phyloP scores from a whole-genome alignment of 2,113 vertebrate genomes.

The Apistogramma diplotaenia region DNA sequence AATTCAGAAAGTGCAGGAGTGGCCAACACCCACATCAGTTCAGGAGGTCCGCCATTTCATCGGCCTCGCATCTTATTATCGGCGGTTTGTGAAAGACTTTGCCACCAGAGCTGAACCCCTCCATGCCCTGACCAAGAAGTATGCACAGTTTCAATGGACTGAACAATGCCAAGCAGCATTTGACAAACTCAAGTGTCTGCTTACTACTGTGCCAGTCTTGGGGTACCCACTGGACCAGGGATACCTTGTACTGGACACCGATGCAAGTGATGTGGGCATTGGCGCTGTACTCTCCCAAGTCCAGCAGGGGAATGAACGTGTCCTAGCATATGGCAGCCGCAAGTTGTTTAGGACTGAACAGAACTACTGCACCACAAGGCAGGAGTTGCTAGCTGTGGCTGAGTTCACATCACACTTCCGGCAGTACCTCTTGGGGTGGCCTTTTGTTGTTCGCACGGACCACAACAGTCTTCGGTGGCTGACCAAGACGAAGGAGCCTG shows the following conservation, averaged over 20 bases:
- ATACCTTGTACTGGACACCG: not conserved
- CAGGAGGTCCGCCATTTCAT: not conserved
- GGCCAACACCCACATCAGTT: not conserved
- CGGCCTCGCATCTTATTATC: conserved; percentile 20
- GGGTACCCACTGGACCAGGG: not conserved
- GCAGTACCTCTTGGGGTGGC: not conserved
- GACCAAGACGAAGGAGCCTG: conserved; percentile 13
- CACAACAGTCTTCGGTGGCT: no score
- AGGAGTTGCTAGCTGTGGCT: not conserved
- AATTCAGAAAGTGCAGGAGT: not conserved
- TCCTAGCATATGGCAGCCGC: not conserved
- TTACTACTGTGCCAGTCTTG: conserved; percentile 1
- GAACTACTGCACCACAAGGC: not conserved
- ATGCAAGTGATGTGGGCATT: not conserved
- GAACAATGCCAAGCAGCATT: not conserved
- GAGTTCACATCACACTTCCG: not conserved
- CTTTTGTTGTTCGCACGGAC: not conserved
- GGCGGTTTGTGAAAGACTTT: conserved; percentile 22
- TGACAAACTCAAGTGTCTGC: not conserved
- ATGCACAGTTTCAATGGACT: conserved; percentile 8
- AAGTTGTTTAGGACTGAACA: not conserved
- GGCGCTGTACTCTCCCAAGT: not conserved
- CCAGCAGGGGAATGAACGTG: not conserved
- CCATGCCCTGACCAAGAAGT: not conserved
- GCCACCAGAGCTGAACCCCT: not conserved